Conservation (phyloP, 2,888 invertebrate genomes). For the Xanthostigma xanthostigma region DNA sequence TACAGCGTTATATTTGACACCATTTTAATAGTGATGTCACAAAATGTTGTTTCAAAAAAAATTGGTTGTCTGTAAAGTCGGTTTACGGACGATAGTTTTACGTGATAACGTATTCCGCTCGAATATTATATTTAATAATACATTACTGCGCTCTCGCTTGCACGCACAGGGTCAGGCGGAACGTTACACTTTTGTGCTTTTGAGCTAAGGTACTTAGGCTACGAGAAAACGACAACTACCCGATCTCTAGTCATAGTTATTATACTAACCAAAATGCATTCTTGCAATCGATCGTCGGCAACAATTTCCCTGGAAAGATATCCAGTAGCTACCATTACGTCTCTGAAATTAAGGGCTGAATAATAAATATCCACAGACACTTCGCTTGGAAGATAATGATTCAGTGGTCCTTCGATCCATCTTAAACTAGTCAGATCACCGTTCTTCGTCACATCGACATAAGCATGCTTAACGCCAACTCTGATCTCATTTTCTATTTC, state of each 20-base stretch:
- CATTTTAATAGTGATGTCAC: too few relatives aligned
- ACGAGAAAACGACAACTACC: constrained; percentile 26
- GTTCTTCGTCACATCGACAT: constrained; percentile 56
- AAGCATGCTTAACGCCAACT: constrained; percentile 47
- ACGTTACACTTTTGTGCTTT: too few relatives aligned
- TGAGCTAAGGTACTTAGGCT: constrained; percentile 24
- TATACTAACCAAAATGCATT: constrained; percentile 21
- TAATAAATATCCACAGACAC: constrained; percentile 41
- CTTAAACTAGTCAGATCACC: constrained; percentile 76
- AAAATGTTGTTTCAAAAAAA: too few relatives aligned
- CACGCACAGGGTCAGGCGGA: too few relatives aligned
- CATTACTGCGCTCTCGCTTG: too few relatives aligned
- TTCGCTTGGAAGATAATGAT: constrained; percentile 3
- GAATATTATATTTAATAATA: too few relatives aligned
- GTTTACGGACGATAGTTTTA: too few relatives aligned
- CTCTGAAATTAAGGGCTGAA: constrained; percentile 81
- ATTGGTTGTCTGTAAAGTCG: too few relatives aligned
- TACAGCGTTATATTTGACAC: too few relatives aligned
- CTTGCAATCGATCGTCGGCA: constrained; percentile 38
- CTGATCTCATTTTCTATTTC: constrained; percentile 37
- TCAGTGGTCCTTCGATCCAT: constrained; percentile 62
- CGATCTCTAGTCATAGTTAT: constrained; percentile 36
- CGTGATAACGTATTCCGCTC: too few relatives aligned
- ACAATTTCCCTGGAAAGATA: constrained; percentile 71
- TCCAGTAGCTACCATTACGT: constrained; percentile 85